Percentiles rank a stretch among this genome's conserved stretches.
Evolutionary conservation across 2,113 vertebrate species (phyloP).

Genomic region (Anas platyrhynchos): DNA sequence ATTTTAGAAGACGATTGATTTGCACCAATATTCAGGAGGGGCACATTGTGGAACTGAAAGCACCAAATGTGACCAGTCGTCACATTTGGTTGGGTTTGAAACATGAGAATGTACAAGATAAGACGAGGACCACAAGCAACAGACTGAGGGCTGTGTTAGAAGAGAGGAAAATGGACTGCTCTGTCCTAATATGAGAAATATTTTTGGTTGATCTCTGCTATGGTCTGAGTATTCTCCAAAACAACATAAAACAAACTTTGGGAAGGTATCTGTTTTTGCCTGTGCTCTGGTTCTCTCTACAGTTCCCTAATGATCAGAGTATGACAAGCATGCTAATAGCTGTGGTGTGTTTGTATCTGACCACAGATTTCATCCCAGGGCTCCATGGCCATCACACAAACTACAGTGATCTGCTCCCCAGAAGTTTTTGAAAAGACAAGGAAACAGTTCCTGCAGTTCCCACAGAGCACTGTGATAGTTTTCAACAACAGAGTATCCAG

Average conservation of each 20-base stretch:
- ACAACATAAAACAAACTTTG: background rate
- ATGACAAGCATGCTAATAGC: background rate
- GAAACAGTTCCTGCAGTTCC: background rate
- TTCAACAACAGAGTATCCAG: background rate
- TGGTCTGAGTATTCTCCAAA: background rate
- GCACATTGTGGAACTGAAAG: background rate
- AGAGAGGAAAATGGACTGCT: background rate
- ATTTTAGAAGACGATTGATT: background rate
- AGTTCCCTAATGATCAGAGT: background rate
- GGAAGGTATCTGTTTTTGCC: background rate
- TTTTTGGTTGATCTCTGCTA: background rate
- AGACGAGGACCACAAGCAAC: background rate
- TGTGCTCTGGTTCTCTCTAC: background rate
- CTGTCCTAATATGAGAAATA: background rate
- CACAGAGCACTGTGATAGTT: background rate
- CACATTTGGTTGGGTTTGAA: background rate
- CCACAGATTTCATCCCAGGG: background rate
- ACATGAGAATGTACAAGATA: background rate
- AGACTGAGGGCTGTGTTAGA: background rate
- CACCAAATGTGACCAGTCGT: background rate
- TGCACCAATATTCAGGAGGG: background rate
- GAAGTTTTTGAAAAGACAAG: background rate
- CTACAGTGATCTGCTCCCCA: background rate
- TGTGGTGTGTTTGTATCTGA: background rate
- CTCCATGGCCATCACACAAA: background rate